Evolutionary conservation across 2,797 vertebrate genomes (phyloP).

Genomic region (Pithecia hirsuta): DNA sequence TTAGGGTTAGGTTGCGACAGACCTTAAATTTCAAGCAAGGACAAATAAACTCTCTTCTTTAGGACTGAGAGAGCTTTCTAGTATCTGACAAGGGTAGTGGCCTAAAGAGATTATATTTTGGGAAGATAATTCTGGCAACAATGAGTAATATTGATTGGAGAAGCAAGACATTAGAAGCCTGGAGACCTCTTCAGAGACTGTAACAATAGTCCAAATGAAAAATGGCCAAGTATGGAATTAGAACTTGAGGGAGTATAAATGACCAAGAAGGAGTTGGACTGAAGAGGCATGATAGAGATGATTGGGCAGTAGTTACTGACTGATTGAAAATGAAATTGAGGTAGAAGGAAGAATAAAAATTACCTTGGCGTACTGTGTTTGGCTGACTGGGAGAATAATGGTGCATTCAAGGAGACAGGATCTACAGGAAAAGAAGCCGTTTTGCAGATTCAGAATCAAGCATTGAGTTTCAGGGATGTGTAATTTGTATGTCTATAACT

Average conservation of each 20-base stretch:
- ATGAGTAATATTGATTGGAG: conserved; percentile 18
- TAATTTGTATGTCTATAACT: not conserved
- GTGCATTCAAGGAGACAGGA: not conserved
- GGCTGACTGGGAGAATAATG: not conserved
- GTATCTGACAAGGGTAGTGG: not conserved
- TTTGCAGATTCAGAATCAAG: not conserved
- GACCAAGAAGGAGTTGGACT: not conserved
- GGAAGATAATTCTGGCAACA: conserved; percentile 38
- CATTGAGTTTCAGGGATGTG: not conserved
- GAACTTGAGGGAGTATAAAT: not conserved
- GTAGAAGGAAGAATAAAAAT: conserved; percentile 24
- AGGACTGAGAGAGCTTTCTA: not conserved
- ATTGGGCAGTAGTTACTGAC: not conserved
- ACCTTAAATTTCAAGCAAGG: conserved; percentile 25
- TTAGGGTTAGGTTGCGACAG: not conserved
- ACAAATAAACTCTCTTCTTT: not conserved
- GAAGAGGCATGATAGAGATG: not conserved
- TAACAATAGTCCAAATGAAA: conserved; percentile 28
- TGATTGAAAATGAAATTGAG: conserved; percentile 2
- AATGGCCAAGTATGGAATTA: not conserved
- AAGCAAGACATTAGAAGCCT: not conserved
- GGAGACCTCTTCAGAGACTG: not conserved
- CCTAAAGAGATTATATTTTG: conserved; percentile 17
- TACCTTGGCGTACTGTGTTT: not conserved
- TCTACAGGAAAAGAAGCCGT: not conserved